phyloP scores from a whole-genome alignment of 2,113 vertebrate genomes.

The Donacobius atricapilla region DNA sequence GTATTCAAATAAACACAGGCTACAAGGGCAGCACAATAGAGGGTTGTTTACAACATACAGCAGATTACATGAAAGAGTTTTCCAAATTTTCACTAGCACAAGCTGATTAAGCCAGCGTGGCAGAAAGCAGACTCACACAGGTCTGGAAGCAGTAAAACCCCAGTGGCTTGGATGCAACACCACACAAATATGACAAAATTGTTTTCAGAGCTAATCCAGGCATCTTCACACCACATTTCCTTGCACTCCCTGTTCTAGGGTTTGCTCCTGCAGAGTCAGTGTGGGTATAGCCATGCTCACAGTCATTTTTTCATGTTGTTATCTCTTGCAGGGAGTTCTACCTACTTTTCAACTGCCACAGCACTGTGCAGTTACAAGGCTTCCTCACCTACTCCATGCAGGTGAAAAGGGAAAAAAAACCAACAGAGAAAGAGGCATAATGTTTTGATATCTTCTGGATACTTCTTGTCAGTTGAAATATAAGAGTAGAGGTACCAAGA shows the following conservation, averaged over 20 bases:
- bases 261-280: not conserved
- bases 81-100: not conserved
- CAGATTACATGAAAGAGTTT: not conserved
- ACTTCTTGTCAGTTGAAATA: not conserved
- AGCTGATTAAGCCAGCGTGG: not conserved
- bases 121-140: not conserved
- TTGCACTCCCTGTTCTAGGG: not conserved
- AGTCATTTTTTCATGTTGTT: not conserved
- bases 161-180: not conserved
- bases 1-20: not conserved
- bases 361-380: not conserved
- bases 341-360: not conserved
- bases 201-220: not conserved
- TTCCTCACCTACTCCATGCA: not conserved
- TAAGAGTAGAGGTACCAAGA: not conserved
- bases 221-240: not conserved
- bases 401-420: not conserved
- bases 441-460: not conserved
- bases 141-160: not conserved
- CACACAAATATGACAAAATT: not conserved
- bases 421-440: not conserved
- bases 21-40: not conserved
- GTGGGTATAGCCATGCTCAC: not conserved
- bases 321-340: not conserved
- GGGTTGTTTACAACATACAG: not conserved